Percentiles rank a stretch among this genome's conserved stretches.
Evolutionary conservation across 1,140 invertebrate genomes (phyloP).

Genomic region (Bombus superbus): DNA sequence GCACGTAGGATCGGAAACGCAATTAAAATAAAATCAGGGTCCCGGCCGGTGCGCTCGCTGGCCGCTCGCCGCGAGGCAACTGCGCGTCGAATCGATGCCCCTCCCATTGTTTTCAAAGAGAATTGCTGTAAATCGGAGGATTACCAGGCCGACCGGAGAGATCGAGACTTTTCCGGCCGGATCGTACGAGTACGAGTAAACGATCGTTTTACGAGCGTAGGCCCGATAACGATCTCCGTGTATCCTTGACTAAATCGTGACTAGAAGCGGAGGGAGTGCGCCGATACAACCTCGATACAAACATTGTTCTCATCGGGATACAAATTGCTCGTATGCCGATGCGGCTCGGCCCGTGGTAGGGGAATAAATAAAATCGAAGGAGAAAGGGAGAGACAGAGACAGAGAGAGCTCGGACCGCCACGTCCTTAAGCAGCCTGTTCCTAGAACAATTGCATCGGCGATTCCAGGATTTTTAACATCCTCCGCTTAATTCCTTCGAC

Average conservation of each 20-base stretch:
- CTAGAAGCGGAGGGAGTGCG: conserved; percentile 76
- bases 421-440: not conserved
- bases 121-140: conserved; percentile 47
- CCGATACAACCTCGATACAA: conserved; percentile 74
- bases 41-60: not conserved
- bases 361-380: conserved; percentile 49
- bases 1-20: conserved; percentile 9
- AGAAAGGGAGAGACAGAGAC: not conserved
- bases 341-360: not conserved
- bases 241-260: conserved; percentile 83
- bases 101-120: conserved; percentile 45
- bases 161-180: conserved; percentile 36
- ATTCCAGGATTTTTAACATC: not conserved
- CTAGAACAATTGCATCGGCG: not conserved
- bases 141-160: conserved; percentile 24
- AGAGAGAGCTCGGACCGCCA: not conserved
- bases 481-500: not conserved
- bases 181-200: conserved; percentile 69
- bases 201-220: conserved; percentile 80
- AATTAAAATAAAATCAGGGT: conserved; percentile 47
- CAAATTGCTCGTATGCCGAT: conserved; percentile 73
- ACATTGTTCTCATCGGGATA: conserved; percentile 80
- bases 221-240: conserved; percentile 79
- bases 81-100: conserved; percentile 24
- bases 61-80: not conserved